These are phyloP conservation scores for Scrobipalpa atriplicella DNA, from an alignment of 2,888 invertebrate species.

Conservation along the genomic window DNA sequence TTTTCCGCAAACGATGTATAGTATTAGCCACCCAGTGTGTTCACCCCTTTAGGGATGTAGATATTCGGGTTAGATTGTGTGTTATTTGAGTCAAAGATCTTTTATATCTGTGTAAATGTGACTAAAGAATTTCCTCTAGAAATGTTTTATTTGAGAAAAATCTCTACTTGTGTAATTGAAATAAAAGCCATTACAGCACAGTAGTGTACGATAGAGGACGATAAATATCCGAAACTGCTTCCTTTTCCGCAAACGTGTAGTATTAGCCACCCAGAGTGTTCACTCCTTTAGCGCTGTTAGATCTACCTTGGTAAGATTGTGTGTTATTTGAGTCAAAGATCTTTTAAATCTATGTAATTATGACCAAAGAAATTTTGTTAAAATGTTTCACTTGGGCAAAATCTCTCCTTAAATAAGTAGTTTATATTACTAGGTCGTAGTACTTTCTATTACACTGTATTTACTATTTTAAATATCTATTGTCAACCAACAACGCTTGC, in stretches of 20 bases:
- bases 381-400: too few species aligned
- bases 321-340: background rate
- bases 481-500: too few species aligned
- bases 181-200: constrained; percentile 14
- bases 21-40: constrained; percentile 13
- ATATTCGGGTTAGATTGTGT: background rate
- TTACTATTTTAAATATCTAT: too few species aligned
- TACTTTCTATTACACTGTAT: too few species aligned
- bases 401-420: too few species aligned
- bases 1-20: constrained; percentile 24
- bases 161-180: background rate
- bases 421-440: too few species aligned
- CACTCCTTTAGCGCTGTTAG: constrained; percentile 15
- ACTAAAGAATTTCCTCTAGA: too few species aligned
- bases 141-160: background rate
- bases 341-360: too few species aligned
- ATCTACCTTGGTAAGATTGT: constrained; percentile 1
- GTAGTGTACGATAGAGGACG: background rate
- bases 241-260: constrained; percentile 24
- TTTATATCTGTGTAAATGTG: too few species aligned
- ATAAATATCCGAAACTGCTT: constrained; percentile 35
- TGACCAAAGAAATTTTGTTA: too few species aligned
- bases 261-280: constrained; percentile 13
- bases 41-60: constrained; percentile 15
- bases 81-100: too few species aligned